Evolutionary conservation across 2,113 vertebrate genomes (phyloP).

Genomic region (Rynchops niger): DNA sequence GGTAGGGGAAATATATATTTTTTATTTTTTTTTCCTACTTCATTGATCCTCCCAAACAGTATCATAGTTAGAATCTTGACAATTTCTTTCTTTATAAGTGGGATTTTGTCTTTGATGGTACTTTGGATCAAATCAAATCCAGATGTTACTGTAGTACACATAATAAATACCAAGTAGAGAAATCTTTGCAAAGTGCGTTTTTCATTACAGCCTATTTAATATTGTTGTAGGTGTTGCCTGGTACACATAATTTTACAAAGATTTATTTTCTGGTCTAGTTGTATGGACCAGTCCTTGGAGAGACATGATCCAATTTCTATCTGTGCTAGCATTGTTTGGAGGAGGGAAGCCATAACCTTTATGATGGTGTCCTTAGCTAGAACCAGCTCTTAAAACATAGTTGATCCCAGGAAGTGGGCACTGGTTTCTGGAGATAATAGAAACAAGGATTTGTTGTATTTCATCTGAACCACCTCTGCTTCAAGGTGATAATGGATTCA

Average conservation of each 20-base stretch:
- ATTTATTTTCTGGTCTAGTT: background rate
- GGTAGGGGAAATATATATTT: background rate
- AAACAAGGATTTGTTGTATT: background rate
- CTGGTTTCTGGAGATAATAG: background rate
- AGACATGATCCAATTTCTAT: no score
- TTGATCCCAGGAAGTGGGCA: background rate
- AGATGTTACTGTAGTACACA: background rate
- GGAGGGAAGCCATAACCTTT: background rate
- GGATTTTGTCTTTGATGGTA: background rate
- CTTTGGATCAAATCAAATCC: background rate
- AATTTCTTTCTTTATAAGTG: background rate
- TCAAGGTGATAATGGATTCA: background rate
- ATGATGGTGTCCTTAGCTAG: fast-evolving
- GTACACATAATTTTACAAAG: background rate
- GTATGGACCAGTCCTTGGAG: background rate
- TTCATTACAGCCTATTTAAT: background rate
- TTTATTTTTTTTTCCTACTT: background rate
- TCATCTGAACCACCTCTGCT: background rate
- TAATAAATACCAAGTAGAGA: background rate
- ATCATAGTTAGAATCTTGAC: background rate
- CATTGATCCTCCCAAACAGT: background rate
- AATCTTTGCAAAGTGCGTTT: background rate
- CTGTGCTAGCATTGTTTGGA: background rate
- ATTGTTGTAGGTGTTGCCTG: background rate
- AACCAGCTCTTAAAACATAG: background rate